phyloP scores from a whole-genome alignment of 1,140 invertebrate species.

The Metopolophium dirhodum region DNA sequence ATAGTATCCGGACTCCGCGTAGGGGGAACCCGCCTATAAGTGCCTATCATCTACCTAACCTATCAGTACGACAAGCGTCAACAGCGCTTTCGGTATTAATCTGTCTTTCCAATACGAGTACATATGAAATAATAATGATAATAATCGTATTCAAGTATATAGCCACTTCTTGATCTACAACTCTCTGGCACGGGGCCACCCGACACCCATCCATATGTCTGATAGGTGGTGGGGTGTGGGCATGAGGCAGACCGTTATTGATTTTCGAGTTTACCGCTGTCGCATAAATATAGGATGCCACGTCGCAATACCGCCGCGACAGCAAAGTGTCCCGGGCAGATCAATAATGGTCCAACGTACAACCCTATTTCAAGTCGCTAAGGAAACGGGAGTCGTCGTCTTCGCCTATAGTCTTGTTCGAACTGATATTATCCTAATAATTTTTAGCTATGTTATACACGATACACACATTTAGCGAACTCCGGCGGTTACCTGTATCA shows the following conservation, averaged over 20 bases:
- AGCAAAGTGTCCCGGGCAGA: neutral
- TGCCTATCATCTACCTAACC: too few relatives aligned
- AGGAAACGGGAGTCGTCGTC: neutral
- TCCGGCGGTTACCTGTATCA: too few relatives aligned
- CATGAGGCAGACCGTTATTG: neutral
- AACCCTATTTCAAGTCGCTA: neutral
- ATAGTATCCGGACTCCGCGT: too few relatives aligned
- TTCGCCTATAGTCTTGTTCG: neutral
- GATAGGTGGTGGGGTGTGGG: neutral
- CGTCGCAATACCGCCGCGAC: neutral
- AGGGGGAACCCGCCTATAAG: too few relatives aligned
- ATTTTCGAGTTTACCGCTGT: neutral
- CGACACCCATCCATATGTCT: too few relatives aligned
- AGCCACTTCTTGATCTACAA: neutral
- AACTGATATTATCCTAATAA: too few relatives aligned
- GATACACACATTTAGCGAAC: too few relatives aligned
- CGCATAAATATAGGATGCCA: neutral
- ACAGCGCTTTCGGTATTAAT: too few relatives aligned
- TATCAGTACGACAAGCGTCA: too few relatives aligned
- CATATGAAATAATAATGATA: neutral
- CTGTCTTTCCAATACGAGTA: too few relatives aligned
- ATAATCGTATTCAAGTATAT: neutral
- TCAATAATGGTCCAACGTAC: neutral
- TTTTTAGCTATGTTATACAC: too few relatives aligned
- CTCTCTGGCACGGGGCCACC: too few relatives aligned